phyloP scores from a whole-genome alignment of 2,113 vertebrate species.

The Phycodurus eques region DNA sequence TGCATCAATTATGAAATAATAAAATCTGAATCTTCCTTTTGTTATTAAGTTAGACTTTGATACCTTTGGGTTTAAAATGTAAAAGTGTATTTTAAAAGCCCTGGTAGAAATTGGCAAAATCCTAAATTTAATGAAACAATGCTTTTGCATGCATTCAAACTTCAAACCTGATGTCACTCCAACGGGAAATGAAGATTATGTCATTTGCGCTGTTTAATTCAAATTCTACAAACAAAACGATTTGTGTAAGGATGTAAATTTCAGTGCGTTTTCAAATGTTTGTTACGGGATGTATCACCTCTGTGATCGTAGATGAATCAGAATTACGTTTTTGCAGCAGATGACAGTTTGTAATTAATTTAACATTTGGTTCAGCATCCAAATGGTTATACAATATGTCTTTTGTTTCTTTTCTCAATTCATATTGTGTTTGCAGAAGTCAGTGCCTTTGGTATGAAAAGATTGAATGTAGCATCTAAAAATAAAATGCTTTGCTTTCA shows the following conservation, averaged over 20 bases:
- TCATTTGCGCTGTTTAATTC: background rate
- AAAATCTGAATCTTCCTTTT: background rate
- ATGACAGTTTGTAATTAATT: background rate
- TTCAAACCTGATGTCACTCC: background rate
- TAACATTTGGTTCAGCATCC: slow-evolving; percentile 4
- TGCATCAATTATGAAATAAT: background rate
- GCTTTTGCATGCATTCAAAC: background rate
- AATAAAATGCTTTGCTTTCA: slow-evolving; percentile 62
- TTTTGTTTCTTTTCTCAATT: slow-evolving; percentile 15
- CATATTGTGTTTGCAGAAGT: slow-evolving; percentile 16
- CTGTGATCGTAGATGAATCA: background rate
- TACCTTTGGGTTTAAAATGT: background rate
- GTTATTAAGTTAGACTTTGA: background rate
- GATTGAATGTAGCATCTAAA: slow-evolving; percentile 28
- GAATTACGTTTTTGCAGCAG: slow-evolving; percentile 1
- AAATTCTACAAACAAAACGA: slow-evolving; percentile 5
- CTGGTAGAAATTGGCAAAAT: background rate
- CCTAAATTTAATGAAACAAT: background rate
- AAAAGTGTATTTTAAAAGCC: background rate
- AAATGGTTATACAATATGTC: background rate
- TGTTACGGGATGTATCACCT: background rate
- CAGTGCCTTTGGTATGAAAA: slow-evolving; percentile 49
- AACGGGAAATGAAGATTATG: background rate
- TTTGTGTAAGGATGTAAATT: slow-evolving; percentile 48
- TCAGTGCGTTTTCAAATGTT: slow-evolving; percentile 19